Evolutionary conservation across 2,888 invertebrate genomes (phyloP).

Genomic region (Tortricodes alternella): DNA sequence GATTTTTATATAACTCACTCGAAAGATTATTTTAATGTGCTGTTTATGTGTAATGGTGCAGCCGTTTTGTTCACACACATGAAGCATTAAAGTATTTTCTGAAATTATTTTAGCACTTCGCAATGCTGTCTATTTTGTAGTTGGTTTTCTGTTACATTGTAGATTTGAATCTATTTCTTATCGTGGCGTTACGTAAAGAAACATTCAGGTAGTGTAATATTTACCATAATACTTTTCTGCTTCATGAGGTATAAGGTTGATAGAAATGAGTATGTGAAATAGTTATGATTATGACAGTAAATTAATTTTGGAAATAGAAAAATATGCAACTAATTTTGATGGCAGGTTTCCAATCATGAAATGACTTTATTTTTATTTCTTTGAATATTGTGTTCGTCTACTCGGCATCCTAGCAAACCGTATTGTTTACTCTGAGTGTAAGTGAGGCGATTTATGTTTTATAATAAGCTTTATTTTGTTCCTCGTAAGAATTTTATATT

Average conservation of each 20-base stretch:
- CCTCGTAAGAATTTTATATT: slow-evolving; percentile 31
- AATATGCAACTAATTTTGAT: slow-evolving; percentile 50
- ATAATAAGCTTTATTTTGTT: slow-evolving; percentile 28
- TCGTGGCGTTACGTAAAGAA: slow-evolving; percentile 64
- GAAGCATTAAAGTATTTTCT: slow-evolving; percentile 79
- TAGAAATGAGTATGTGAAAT: slow-evolving; percentile 70
- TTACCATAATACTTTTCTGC: slow-evolving; percentile 79
- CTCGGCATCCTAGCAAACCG: slow-evolving; percentile 50
- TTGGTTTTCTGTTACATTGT: slow-evolving; percentile 61
- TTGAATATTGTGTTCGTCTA: slow-evolving; percentile 53
- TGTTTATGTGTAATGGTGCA: slow-evolving; percentile 60
- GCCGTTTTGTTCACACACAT: slow-evolving; percentile 64
- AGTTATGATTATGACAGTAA: slow-evolving; percentile 70
- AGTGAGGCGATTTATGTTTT: slow-evolving; percentile 24
- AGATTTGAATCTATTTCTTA: slow-evolving; percentile 75
- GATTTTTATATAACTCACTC: slow-evolving; percentile 57
- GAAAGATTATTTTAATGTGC: slow-evolving; percentile 58
- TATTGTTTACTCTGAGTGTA: slow-evolving; percentile 26
- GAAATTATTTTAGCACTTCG: slow-evolving; percentile 35
- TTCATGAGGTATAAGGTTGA: slow-evolving; percentile 78
- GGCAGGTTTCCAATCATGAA: slow-evolving; percentile 64
- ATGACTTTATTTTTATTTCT: slow-evolving; percentile 41
- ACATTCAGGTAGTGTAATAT: slow-evolving; percentile 67
- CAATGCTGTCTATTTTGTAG: slow-evolving; percentile 45
- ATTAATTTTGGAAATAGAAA: slow-evolving; percentile 67